Conservation (phyloP, 2,888 invertebrate genomes). For the Toxonevra muliebris region DNA sequence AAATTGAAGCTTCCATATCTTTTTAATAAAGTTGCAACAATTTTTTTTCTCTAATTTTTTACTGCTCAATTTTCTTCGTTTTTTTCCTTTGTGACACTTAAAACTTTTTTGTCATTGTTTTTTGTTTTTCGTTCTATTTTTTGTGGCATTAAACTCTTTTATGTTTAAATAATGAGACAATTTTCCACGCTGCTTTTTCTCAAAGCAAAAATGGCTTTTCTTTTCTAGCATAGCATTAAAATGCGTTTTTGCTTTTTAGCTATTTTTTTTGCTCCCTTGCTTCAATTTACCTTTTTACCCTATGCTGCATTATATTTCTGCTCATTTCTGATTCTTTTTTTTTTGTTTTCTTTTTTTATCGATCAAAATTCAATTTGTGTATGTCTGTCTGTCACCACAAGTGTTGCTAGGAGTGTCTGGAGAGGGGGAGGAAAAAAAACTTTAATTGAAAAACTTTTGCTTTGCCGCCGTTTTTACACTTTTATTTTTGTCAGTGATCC, state of each 20-base stretch:
- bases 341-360: constrained; percentile 13
- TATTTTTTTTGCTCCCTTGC: too few relatives aligned
- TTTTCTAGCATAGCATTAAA: too few relatives aligned
- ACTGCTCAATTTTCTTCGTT: not conserved
- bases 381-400: not conserved
- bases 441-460: constrained; percentile 31
- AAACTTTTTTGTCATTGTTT: not conserved
- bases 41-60: too few relatives aligned
- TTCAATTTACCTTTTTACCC: too few relatives aligned
- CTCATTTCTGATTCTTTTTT: not conserved
- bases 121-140: not conserved
- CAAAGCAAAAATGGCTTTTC: too few relatives aligned
- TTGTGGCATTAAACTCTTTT: not conserved
- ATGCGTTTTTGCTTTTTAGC: too few relatives aligned
- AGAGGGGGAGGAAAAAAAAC: constrained; percentile 14
- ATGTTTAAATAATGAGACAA: constrained; percentile 22
- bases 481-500: too few relatives aligned
- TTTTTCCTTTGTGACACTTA: not conserved
- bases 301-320: too few relatives aligned
- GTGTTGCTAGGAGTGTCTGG: not conserved
- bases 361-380: constrained; percentile 29
- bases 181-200: not conserved
- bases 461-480: not conserved
- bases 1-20: too few relatives aligned
- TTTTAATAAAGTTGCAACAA: too few relatives aligned